Evolutionary conservation across 2,113 vertebrate genomes (phyloP), one percentile per base, ranked within the genome.

Genomic region (Sitta europaea): DNA sequence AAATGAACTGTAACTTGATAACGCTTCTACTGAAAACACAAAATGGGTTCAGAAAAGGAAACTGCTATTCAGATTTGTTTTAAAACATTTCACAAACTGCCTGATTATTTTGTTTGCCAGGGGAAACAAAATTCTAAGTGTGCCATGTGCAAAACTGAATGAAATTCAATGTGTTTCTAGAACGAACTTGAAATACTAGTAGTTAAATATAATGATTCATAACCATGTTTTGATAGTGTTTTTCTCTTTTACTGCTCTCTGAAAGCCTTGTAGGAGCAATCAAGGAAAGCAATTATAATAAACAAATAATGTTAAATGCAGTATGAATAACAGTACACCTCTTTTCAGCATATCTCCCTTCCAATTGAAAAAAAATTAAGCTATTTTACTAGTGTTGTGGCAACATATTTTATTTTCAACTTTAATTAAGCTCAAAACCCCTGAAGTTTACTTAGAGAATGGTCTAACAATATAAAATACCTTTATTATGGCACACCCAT

Each of bases 31-130:
- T 86, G 91, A 79, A 94, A 91, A 77, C 21, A 67, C 48, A 84
- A 93, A 92, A 51, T n/a, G 58, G 54, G 33, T 63, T 88, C 61
- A 90, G 66, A 86, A 88, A 71, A 92, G 73, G 54, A 81, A 96
- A 91, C 45, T 84, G 75, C 31, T 67, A 47, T 70, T 79, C 84
- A 93, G 68, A 68, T 95, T 89, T 79, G 16, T 53, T 92, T 94
- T 36, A 90, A 82, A 89, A 53, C 24, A n/a, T 78, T 86, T 87
- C 43, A 89, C 65, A 71, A 95, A 66, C 59, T 63, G 36, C 35
- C 28, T 29, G 36, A 58, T 92, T 77, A 73, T 67, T 93, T 86
- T 71, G n/a, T 62, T 87, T 92, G 84, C 65, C 53, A 63, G 22
- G 24, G 50, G 42, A 91, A 92, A 93, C 47, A 74, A 85, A 94